phyloP scores from a whole-genome alignment of 64 coral and sea anemone genomes.

The Orbicella faveolata region DNA sequence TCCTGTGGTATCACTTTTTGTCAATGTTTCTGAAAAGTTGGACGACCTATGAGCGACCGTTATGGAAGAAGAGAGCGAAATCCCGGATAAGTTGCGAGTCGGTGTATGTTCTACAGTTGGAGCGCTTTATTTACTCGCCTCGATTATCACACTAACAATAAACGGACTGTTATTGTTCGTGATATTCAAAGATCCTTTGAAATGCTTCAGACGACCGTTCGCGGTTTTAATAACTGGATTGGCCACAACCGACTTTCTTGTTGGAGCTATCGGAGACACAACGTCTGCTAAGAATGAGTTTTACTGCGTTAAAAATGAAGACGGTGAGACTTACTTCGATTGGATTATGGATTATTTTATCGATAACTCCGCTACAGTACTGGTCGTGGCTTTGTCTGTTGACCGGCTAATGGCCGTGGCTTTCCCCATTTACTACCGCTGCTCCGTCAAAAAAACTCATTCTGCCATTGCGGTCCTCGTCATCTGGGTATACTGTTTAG shows the following conservation, averaged over 20 bases:
- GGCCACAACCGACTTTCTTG: conserved; percentile 26
- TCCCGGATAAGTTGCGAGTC: not conserved
- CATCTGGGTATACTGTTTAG: conserved; percentile 11
- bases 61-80: not conserved
- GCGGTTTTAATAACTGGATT: conserved; percentile 35
- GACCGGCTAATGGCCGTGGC: conserved; percentile 33
- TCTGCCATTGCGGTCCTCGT: not conserved
- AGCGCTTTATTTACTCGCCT: not conserved
- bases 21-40: too few relatives aligned
- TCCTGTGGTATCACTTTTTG: too few relatives aligned
- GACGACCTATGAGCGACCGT: not conserved
- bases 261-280: conserved; percentile 38
- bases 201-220: conserved; percentile 35
- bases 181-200: conserved; percentile 45
- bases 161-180: conserved; percentile 55
- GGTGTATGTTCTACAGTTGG: not conserved
- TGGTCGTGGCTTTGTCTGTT: conserved; percentile 18
- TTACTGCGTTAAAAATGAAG: conserved; percentile 12
- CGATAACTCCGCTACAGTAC: conserved; percentile 30
- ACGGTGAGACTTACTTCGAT: not conserved
- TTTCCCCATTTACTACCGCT: conserved; percentile 41
- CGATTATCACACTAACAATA: not conserved
- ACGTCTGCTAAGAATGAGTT: conserved; percentile 31
- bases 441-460: not conserved
- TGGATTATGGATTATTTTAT: conserved; percentile 30